Evolutionary conservation across 1,140 invertebrate genomes (phyloP), one percentile per base, ranked within the genome.

Genomic region (Hesperophylax magnus): DNA sequence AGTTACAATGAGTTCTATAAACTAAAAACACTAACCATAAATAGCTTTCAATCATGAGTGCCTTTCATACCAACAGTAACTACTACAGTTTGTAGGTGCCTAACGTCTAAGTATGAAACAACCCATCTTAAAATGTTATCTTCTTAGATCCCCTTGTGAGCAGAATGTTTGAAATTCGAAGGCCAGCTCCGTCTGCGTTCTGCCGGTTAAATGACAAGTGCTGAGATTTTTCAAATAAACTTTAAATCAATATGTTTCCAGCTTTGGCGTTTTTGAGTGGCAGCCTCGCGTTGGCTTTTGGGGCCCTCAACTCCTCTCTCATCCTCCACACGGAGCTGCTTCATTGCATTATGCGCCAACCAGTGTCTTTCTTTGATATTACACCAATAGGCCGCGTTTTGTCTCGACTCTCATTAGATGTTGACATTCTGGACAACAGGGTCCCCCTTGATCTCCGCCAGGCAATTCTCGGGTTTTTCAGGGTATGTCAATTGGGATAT

Each of bases 361-460:
- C 94, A 24, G 92, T 94, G 88, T 88, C 87, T 71, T 96, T 96
- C 91, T 96, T 96, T 88, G 94, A 96, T 88, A 91, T 89, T 60
- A 94, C 93, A 84, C 95, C 95, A 7, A 87, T 90, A 79, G 95
- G 95, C 83, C 91, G 95, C 84, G 92, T 96, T 83, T 87, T 96
- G 79, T 94, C 93, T 88, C 91, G 95, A 84, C 93, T 95, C 88
- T 91, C 92, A 82, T 95, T 94, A 90, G 95, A 96, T 88, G 88
- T 94, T 80, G 92, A 94, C 87, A 90, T 91, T 74, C 85, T 78
- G 77, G 77, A 78, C 52, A 78, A 69, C 63, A 65, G 31, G 52
- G 52, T 78, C 11, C 77, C 77, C 94, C 83, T 87, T 82, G 86
- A 86, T 84, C 79, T 91, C 53, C 86, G 89, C 85, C 86, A 85